Base-by-base conservation (phyloP, 2,797 vertebrate genomes). In the Thamnophis elegans region DNA sequence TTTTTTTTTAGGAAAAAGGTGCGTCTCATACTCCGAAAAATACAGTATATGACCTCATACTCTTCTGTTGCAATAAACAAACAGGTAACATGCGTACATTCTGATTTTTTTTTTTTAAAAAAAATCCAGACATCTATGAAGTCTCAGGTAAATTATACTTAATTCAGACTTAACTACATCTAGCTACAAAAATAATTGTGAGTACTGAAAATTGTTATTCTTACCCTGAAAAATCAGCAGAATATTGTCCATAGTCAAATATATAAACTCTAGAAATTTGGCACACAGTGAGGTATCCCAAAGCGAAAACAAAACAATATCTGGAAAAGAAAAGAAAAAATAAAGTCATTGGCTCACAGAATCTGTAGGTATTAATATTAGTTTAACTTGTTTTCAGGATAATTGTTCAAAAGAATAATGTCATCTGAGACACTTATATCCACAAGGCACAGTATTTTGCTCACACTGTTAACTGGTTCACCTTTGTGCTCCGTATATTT, bases 201-300 rank as follows among this genome's bases (percentile, higher is more conserved):
- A 36, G 9, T 85, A 47, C 2, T 88, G 68, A 32, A 88, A 93
- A 28, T 60, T 16, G 92, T 89, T 96, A 95, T 94, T 89, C 99
- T 98, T 98, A 99, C 99, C 99, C 99, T 94, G 99, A 99, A 96
- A 99, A 99, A 96, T 99, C 99, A 95, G 99, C 98, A 62, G 99
- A 99, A 97, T 99, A 99, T 96, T 99, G 99, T 97, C 99, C 99
- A 68, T 99, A 99, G 97, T 99, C 99, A 94, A 99, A 99, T 96
- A 99, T 99, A 95, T 99, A 99, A 94, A 99, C 99, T 93, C 99
- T 98, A 87, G 99, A 99, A 97, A 99, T 97, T 98, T 99, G 99
- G 98, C 99, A 99, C 96, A 99, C 97, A 94, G 98, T 99, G 97
- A 99, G 99, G 97, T 99, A 99, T 96, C 99, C 98, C 91, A 99